A percentile compares a stretch with the other conserved stretches of the same genome.
These are phyloP conservation scores for Alectura lathami DNA, from an alignment of 2,113 vertebrate species.

Conservation along the genomic window DNA sequence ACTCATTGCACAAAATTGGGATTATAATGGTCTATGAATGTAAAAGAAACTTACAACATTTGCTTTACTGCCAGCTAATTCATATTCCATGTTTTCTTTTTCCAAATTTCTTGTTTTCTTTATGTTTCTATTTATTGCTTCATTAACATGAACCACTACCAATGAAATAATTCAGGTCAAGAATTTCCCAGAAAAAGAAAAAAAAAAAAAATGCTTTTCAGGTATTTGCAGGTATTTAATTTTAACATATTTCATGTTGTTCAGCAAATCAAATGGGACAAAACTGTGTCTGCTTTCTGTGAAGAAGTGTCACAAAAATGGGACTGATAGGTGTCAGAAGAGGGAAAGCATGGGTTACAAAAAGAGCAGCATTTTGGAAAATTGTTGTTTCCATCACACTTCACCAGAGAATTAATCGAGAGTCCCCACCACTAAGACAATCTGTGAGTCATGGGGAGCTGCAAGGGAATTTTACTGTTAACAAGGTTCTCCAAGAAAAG, in stretches of 20 bases:
- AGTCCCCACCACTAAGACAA: background rate
- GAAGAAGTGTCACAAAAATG: background rate
- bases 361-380: background rate
- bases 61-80: background rate
- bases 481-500: background rate
- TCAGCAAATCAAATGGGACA: background rate
- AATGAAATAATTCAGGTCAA: background rate
- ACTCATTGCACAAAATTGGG: conserved; percentile 21
- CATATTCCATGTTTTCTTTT: background rate
- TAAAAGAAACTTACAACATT: background rate
- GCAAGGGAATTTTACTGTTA: background rate
- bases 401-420: background rate
- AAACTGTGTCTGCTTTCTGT: background rate
- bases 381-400: background rate
- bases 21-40: background rate
- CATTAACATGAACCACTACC: background rate
- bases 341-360: background rate
- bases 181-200: background rate
- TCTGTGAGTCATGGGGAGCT: background rate
- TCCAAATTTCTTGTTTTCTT: conserved; percentile 22
- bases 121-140: conserved; percentile 30
- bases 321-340: background rate
- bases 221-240: background rate
- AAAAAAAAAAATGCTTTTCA: background rate
- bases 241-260: background rate